Base-by-base conservation (phyloP, 2,888 invertebrate species). In the Latrodectus elegans region DNA sequence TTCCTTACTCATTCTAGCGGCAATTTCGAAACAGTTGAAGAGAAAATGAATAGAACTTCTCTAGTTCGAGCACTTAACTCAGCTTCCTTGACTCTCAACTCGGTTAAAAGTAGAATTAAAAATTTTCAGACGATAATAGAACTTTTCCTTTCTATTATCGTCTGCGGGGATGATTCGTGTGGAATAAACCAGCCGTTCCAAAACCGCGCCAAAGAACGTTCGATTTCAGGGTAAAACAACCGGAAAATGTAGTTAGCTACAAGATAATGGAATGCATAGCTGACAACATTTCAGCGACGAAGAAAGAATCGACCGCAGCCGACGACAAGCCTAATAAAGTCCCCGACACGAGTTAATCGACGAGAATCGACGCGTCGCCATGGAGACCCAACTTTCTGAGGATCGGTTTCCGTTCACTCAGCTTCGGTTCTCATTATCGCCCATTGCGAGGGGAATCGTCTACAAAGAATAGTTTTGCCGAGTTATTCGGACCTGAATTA, bases 301-400 rank as follows among this genome's bases (percentile, higher is more conserved):
- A 64, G 55, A 53, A 52, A 64, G 49, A 60, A 53, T 26, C 52
- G 73, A 82, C 82, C 82, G 60, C 72, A 84, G 78, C 60, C 12
- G 26, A 73, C 73, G 78, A 84, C 84, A 78, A 65, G 78, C 78
- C 67, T 84, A 78, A 78, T 84, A 84, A 84, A 78, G 78, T 84
- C 73, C 68, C 84, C 67, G 76, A 84, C 84, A 84, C 60, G 15
- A 78, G 84, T 84, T 78, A 78, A 84, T 78, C 84, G 78, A 84
- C 84, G 49, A 22, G 17, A 67, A 67, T 67, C 67, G 67, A 68
- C 67, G 60, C 67, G 78, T 84, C 53, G 65, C 78, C 68, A 84
- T 73, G 78, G 55, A 22, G 49, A 84, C 78, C 51, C 38, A 84
- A 84, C 65, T 72, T 84, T 78, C 72, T 60, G 52, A 26, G 49